Percentiles rank a stretch among this genome's conserved stretches.
Conservation (phyloP, 2,888 invertebrate genomes). For the Ophion ventricosus region DNA sequence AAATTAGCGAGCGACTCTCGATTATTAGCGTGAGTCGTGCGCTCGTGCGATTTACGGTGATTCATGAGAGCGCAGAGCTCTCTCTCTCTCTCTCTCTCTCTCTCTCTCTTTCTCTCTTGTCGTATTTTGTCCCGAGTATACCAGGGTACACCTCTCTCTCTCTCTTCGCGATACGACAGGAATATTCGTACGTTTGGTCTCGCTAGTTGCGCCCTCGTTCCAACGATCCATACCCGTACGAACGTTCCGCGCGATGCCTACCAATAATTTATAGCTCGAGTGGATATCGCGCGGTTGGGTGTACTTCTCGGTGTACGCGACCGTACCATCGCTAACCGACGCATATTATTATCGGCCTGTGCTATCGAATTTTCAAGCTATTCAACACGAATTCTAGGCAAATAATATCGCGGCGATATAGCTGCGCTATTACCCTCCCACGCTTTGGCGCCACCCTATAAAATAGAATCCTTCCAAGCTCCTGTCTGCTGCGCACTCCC, state of each 20-base stretch:
- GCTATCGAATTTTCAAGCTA: conserved; percentile 61
- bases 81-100: conserved; percentile 59
- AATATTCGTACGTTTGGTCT: conserved; percentile 80
- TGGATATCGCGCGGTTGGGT: conserved; percentile 63
- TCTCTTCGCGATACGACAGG: conserved; percentile 74
- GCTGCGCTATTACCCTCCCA: neutral
- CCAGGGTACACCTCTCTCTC: conserved; percentile 76
- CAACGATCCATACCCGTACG: conserved; percentile 77
- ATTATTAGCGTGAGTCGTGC: conserved; percentile 76
- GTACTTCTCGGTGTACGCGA: neutral
- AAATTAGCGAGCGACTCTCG: conserved; percentile 78
- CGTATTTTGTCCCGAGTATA: conserved; percentile 79
- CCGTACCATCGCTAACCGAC: neutral
- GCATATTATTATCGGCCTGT: conserved; percentile 57
- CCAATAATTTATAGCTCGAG: conserved; percentile 68
- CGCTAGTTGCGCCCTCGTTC: conserved; percentile 68
- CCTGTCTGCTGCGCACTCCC: conserved; percentile 78
- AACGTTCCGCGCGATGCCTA: conserved; percentile 58
- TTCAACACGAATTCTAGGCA: conserved; percentile 57
- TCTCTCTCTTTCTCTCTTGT: conserved; percentile 67
- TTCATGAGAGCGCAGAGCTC: conserved; percentile 77
- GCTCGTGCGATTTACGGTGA: conserved; percentile 72
- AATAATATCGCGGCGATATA: conserved; percentile 48
- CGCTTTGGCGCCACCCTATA: conserved; percentile 53
- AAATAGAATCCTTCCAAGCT: conserved; percentile 64